Base-by-base conservation (phyloP, 2,888 invertebrate genomes). In the Caenorhabditis afra region DNA sequence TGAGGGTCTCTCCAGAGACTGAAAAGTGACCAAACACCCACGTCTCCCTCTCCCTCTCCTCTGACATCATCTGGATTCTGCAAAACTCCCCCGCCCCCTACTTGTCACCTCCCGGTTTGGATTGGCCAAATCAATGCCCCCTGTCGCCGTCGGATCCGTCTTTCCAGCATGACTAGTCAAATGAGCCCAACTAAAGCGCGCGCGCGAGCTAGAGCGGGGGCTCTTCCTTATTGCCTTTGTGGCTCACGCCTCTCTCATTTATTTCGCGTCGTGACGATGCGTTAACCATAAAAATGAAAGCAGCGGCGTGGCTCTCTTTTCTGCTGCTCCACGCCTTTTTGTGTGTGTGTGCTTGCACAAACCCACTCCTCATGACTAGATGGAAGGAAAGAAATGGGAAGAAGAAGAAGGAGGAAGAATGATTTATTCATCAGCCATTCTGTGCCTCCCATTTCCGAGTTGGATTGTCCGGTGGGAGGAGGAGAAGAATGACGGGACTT, bases 51-150 rank as follows among this genome's bases (percentile, higher is more conserved):
- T 35, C 49, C 47, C 50, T 50, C 37, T 39, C 7, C 12, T n/a
- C 52, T 64, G 64, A 64, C 52, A 53, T 65, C 53, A 65, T 52
- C 29, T 20, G 8, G 7, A 39, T 3, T 35, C n/a, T n/a, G 16
- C 12, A 35, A 16, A n/a, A 35, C n/a, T 29, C 37, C 35, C 12
- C 20, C 10, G 50, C 12, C 20, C 5, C 5, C 16, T 1, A 7
- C 62, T 50, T 20, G 45, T 14, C 12, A 11, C 47, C 61, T 35
- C 35, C 59, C 59, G 59, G 59, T n/a, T n/a, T n/a, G n/a, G 29
- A 66, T 55, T 66, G 37, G 66, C 66, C 55, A 45, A 66, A 55
- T 66, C 37, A n/a, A n/a, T n/a, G n/a, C n/a, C n/a, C n/a, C n/a
- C n/a, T n/a, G n/a, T n/a, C n/a, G n/a, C n/a, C n/a, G n/a, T n/a